Evolutionary conservation across 2,113 vertebrate genomes (phyloP).

Genomic region (Myrmecophaga tridactyla): DNA sequence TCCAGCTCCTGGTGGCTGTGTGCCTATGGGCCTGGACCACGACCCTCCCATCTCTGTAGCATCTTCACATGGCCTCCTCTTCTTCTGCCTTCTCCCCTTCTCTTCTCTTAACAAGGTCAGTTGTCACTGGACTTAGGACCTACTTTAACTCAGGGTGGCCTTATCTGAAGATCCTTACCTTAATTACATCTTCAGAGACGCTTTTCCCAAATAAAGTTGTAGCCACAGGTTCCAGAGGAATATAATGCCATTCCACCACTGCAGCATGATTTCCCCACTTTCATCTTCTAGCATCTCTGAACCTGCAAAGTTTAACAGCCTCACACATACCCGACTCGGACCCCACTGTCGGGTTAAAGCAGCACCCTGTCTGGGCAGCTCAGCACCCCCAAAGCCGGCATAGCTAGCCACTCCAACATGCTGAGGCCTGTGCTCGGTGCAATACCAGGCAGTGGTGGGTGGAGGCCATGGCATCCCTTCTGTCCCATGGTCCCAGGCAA

Average conservation of each 20-base stretch:
- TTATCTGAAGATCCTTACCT: neutral
- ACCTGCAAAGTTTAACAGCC: rapidly evolving
- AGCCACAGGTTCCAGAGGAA: rapidly evolving
- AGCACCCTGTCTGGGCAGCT: rapidly evolving
- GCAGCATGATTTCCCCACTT: rapidly evolving
- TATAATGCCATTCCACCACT: rapidly evolving
- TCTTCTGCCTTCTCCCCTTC: too few relatives aligned
- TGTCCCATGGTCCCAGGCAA: neutral
- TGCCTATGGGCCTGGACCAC: too few relatives aligned
- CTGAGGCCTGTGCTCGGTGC: rapidly evolving
- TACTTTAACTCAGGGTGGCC: rapidly evolving
- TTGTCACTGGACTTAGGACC: rapidly evolving
- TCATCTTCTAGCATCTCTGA: neutral
- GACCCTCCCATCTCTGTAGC: too few relatives aligned
- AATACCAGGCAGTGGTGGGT: neutral
- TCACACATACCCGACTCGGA: too few relatives aligned
- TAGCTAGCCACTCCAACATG: rapidly evolving
- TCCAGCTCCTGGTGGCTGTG: rapidly evolving
- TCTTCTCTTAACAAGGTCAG: neutral
- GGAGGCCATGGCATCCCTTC: rapidly evolving
- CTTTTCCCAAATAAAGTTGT: too few relatives aligned
- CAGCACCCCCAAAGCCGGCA: rapidly evolving
- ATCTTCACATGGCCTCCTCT: rapidly evolving
- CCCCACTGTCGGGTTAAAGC: rapidly evolving
- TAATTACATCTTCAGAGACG: neutral